Conservation (phyloP, 2,113 vertebrate genomes). For the Phasianus colchicus region DNA sequence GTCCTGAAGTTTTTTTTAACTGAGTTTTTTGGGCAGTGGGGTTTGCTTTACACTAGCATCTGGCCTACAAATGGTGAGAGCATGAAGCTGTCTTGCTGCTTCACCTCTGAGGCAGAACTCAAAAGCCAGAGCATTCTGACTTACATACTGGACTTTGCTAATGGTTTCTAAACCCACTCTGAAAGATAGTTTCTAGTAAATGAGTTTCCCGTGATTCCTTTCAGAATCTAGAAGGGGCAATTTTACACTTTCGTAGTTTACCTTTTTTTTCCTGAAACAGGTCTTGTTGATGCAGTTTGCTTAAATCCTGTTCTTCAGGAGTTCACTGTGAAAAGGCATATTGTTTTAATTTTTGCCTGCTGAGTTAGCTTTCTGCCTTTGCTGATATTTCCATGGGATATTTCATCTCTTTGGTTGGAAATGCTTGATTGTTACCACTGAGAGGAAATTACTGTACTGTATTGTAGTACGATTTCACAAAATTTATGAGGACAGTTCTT, state of each 20-base stretch:
- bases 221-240: neutral
- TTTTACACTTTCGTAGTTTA: neutral
- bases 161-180: neutral
- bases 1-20: neutral
- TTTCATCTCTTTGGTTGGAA: neutral
- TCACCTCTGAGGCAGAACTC: neutral
- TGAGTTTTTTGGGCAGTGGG: fast-evolving
- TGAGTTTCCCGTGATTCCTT: neutral
- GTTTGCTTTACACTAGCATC: neutral
- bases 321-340: neutral
- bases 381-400: neutral
- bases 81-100: neutral
- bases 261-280: neutral
- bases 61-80: neutral
- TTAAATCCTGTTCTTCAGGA: neutral
- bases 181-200: neutral
- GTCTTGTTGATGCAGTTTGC: neutral
- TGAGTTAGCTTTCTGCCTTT: neutral
- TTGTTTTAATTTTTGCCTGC: neutral
- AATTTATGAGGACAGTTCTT: neutral
- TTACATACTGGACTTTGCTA: neutral
- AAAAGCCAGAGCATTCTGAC: neutral
- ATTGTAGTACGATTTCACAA: neutral
- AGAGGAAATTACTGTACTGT: neutral
- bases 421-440: fast-evolving